Conservation (phyloP, 2,888 invertebrate species). For the Sminthurides aquaticus region DNA sequence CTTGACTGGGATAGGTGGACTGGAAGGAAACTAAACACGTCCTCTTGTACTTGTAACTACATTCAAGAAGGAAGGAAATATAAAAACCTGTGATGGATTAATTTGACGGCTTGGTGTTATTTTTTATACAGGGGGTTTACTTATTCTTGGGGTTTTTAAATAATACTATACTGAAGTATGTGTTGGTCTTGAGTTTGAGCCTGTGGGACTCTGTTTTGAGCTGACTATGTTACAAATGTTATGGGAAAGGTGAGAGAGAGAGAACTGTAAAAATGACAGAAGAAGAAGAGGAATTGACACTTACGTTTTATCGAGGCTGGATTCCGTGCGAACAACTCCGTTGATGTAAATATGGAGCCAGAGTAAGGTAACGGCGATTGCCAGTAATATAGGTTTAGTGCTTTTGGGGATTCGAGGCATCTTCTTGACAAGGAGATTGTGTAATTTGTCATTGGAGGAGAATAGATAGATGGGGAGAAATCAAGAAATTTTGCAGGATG, state of each 20-base stretch:
- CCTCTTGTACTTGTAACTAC: no score
- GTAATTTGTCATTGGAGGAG: conserved; percentile 14
- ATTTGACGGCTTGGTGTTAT: no score
- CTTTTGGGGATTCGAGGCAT: conserved; percentile 39
- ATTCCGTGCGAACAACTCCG: conserved; percentile 43
- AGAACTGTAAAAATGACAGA: not conserved
- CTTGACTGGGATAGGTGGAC: no score
- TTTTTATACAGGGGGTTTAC: no score
- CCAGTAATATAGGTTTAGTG: conserved; percentile 50
- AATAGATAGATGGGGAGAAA: not conserved
- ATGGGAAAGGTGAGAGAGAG: not conserved
- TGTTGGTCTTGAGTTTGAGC: not conserved
- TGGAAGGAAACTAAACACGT: no score
- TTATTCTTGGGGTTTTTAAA: no score
- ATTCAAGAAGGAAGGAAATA: no score
- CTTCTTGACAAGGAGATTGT: conserved; percentile 7
- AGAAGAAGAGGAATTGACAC: conserved; percentile 3
- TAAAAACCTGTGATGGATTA: no score
- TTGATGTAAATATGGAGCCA: conserved; percentile 59
- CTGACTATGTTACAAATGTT: not conserved
- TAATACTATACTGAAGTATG: not conserved
- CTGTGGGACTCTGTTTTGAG: not conserved
- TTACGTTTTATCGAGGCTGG: conserved; percentile 16
- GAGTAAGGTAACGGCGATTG: conserved; percentile 55
- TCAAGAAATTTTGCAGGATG: not conserved